Conservation (phyloP, 2,113 vertebrate genomes). For the Cettia cetti region DNA sequence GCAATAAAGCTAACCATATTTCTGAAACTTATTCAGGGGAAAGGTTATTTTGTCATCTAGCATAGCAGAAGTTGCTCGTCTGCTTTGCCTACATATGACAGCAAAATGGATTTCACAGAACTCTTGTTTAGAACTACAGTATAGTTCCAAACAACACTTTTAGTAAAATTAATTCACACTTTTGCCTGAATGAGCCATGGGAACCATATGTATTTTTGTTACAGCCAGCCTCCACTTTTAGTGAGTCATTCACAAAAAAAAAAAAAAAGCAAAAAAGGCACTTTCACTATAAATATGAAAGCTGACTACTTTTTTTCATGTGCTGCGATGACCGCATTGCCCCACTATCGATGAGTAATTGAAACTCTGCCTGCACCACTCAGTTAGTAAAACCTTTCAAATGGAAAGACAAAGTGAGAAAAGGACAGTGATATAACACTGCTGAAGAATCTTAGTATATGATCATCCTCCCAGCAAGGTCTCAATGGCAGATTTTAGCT, state of each 20-base stretch:
- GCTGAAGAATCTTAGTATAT: not conserved
- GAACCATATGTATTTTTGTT: constrained; percentile 53
- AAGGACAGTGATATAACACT: not conserved
- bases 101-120: not conserved
- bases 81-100: not conserved
- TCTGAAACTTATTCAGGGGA: not conserved
- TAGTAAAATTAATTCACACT: constrained; percentile 42
- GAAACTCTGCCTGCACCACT: not conserved
- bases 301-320: not conserved
- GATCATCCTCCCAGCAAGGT: not conserved
- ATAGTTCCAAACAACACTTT: not conserved
- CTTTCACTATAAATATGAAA: constrained; percentile 4
- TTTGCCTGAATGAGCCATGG: constrained; percentile 34
- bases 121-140: not conserved
- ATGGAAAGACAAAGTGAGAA: not conserved
- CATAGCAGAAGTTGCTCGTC: not conserved
- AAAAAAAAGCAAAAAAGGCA: not conserved
- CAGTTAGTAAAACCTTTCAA: not conserved
- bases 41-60: not conserved
- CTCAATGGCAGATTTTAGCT: not conserved
- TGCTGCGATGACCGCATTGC: not conserved
- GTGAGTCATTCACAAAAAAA: constrained; percentile 23
- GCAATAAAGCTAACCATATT: not conserved
- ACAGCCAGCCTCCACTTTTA: constrained; percentile 44
- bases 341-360: not conserved